Evolutionary conservation across 2,888 invertebrate species (phyloP).

Genomic region (Brachycybe producta): DNA sequence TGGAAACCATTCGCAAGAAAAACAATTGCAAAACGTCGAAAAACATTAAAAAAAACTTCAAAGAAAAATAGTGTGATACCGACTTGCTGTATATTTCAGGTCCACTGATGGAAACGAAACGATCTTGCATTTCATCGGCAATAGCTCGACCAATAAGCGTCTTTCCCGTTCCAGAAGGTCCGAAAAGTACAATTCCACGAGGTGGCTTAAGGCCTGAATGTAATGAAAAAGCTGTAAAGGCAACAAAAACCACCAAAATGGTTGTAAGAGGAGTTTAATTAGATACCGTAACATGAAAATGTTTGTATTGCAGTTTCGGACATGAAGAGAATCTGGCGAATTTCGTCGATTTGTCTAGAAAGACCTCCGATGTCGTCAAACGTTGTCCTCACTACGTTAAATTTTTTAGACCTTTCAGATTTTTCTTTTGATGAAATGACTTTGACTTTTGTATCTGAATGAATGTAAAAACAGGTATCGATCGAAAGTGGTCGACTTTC

Average conservation of each 20-base stretch:
- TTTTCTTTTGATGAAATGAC: background rate
- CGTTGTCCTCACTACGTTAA: background rate
- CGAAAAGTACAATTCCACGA: constrained; percentile 9
- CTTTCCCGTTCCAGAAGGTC: constrained; percentile 11
- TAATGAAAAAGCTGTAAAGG: background rate
- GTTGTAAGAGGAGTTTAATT: background rate
- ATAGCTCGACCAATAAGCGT: constrained; percentile 1
- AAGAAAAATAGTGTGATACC: background rate
- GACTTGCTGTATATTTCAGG: constrained; percentile 58
- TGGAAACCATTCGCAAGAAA: background rate
- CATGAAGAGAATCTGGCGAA: background rate
- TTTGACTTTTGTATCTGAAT: background rate
- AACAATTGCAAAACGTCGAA: background rate
- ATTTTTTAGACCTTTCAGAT: background rate
- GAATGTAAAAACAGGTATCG: background rate
- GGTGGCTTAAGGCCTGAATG: background rate
- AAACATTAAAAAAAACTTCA: background rate
- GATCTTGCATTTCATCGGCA: constrained; percentile 20
- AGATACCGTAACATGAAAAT: background rate
- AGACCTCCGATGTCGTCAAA: constrained; percentile 6
- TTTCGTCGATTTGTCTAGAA: background rate
- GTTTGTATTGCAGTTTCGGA: background rate
- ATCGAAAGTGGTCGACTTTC: background rate
- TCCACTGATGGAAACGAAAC: constrained; percentile 47
- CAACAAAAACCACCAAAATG: background rate